Evolutionary conservation across 2,888 invertebrate species (phyloP).

Genomic region (Drosophila parthenogenetica): DNA sequence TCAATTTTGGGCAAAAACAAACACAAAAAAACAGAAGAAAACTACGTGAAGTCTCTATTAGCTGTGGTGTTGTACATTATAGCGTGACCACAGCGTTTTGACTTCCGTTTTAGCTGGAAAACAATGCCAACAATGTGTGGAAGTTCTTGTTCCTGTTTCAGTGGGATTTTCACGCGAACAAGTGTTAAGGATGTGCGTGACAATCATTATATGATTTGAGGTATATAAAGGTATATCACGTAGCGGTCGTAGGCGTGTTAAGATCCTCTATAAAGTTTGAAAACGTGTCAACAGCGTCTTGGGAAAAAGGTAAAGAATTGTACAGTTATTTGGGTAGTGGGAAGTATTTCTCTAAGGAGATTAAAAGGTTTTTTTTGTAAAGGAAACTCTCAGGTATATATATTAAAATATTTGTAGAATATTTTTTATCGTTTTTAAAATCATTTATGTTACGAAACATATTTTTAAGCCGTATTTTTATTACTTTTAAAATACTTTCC

Average conservation of each 20-base stretch:
- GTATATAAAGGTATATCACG: conserved; percentile 45
- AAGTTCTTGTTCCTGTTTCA: conserved; percentile 61
- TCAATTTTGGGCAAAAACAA: conserved; percentile 61
- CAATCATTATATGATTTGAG: conserved; percentile 30
- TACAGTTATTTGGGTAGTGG: conserved; percentile 6
- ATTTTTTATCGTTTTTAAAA: no score
- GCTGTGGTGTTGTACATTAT: conserved; percentile 32
- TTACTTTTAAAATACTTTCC: no score
- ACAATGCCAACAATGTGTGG: conserved; percentile 49
- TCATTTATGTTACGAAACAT: no score
- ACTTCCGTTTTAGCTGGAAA: conserved; percentile 72
- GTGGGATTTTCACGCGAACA: conserved; percentile 47
- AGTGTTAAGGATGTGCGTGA: conserved; percentile 79
- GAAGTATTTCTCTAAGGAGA: not conserved
- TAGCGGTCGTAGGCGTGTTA: conserved; percentile 28
- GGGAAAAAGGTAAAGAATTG: not conserved
- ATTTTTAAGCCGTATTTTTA: no score
- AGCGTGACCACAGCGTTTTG: conserved; percentile 40
- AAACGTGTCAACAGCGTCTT: conserved; percentile 11
- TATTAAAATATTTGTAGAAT: no score
- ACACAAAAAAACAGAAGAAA: not conserved
- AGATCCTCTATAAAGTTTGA: not conserved
- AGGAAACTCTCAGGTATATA: not conserved
- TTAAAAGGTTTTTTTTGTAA: not conserved
- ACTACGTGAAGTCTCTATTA: conserved; percentile 66